Percentiles rank a stretch among this genome's conserved stretches.
Conservation (phyloP, 2,797 vertebrate genomes). For the Hirundo rustica region DNA sequence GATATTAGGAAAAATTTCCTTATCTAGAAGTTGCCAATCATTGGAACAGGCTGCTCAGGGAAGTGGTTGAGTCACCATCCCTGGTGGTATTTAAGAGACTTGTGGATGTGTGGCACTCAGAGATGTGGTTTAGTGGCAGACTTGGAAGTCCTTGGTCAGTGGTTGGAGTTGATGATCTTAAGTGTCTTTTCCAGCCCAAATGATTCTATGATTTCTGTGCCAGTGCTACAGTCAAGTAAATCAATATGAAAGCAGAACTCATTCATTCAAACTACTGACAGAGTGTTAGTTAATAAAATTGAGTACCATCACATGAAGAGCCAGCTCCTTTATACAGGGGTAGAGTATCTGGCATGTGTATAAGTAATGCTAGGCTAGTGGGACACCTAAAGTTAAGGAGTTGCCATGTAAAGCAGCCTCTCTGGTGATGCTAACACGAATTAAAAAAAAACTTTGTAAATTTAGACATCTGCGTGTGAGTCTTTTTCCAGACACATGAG, state of each 20-base stretch:
- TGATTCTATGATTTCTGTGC: not conserved
- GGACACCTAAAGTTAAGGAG: not conserved
- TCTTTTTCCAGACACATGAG: not conserved
- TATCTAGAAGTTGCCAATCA: not conserved
- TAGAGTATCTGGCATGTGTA: rapidly evolving
- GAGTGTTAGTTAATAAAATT: not conserved
- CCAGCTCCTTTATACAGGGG: not conserved
- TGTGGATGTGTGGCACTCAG: not conserved
- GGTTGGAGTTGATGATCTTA: not conserved
- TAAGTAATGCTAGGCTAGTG: not conserved
- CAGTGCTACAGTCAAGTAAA: not conserved
- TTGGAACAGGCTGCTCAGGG: not conserved
- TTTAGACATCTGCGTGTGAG: not conserved
- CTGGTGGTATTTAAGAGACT: not conserved
- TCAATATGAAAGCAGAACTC: not conserved
- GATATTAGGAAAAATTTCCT: not conserved
- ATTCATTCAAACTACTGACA: not conserved
- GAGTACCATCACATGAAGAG: not conserved
- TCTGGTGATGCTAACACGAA: not conserved
- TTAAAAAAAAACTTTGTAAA: not conserved
- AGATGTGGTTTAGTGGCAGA: not conserved
- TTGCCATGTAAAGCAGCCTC: not conserved
- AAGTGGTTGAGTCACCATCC: not conserved
- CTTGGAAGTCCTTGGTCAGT: not conserved
- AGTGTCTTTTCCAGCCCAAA: not conserved